phyloP scores from a whole-genome alignment of 2,797 vertebrate species.

The Lates japonicus region DNA sequence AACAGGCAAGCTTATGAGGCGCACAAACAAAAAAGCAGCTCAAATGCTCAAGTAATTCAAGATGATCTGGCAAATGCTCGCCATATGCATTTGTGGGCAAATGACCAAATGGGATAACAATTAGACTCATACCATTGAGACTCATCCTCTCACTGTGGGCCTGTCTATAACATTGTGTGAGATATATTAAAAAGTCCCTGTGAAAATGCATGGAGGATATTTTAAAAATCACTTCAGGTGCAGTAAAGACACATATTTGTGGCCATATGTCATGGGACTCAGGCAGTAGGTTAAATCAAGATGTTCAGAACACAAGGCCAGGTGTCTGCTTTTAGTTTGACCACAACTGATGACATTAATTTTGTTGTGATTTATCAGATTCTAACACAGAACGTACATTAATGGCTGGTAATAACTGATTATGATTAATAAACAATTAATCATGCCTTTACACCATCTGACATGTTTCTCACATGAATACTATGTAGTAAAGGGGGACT shows the following conservation, averaged over 20 bases:
- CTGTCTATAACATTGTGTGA: neutral
- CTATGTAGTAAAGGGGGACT: slow-evolving; percentile 6
- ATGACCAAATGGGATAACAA: neutral
- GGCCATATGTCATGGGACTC: slow-evolving; percentile 8
- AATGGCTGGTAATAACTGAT: slow-evolving; percentile 11
- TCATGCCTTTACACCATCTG: slow-evolving; percentile 19
- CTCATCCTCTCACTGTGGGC: neutral
- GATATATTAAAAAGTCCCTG: neutral
- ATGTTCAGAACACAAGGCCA: slow-evolving; percentile 12
- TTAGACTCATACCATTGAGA: no score
- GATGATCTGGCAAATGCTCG: slow-evolving; percentile 1
- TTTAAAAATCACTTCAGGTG: slow-evolving; percentile 8
- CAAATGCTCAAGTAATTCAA: neutral
- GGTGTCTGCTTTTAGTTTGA: slow-evolving; percentile 44
- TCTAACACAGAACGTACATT: slow-evolving; percentile 43
- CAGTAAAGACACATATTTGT: slow-evolving; percentile 1
- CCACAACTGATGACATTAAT: slow-evolving; percentile 18
- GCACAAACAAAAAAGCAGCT: neutral
- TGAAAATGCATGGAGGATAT: neutral
- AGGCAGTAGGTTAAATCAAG: slow-evolving; percentile 36
- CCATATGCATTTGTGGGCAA: neutral
- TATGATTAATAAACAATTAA: neutral
- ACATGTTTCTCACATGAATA: slow-evolving; percentile 17
- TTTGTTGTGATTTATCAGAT: slow-evolving; percentile 46
- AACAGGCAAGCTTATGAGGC: neutral